Conservation (phyloP, 2,797 vertebrate genomes). For the Chelon labrosus region DNA sequence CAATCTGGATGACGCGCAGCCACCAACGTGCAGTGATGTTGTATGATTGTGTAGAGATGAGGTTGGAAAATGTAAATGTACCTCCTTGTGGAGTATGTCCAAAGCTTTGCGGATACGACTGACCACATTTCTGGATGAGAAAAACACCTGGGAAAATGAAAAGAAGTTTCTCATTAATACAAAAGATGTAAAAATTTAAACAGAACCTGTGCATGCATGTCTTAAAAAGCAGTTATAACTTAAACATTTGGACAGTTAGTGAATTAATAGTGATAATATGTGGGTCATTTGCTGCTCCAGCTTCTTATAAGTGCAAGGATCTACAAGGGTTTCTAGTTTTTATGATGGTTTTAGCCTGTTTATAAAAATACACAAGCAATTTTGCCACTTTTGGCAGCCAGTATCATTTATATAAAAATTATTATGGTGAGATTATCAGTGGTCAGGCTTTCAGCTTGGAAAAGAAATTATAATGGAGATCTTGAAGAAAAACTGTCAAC, state of each 20-base stretch:
- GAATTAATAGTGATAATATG: not conserved
- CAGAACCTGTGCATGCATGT: not conserved
- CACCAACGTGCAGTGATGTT: not conserved
- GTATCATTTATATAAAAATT: too few relatives aligned
- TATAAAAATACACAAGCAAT: not conserved
- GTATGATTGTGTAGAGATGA: not conserved
- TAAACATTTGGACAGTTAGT: not conserved
- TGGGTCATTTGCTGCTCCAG: too few relatives aligned
- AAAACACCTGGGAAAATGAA: slow-evolving; percentile 79
- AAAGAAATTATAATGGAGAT: not conserved
- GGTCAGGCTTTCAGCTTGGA: not conserved
- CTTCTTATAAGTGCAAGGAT: not conserved
- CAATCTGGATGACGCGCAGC: not conserved
- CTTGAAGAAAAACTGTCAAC: not conserved
- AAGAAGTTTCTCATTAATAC: not conserved
- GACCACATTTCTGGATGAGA: slow-evolving; percentile 86
- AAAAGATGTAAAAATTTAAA: not conserved
- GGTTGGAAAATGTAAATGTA: slow-evolving; percentile 50
- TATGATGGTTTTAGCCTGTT: not conserved
- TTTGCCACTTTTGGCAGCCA: too few relatives aligned
- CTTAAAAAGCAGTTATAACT: too few relatives aligned
- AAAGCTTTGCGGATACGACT: slow-evolving; percentile 86
- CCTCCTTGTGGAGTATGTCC: slow-evolving; percentile 91
- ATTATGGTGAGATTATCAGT: not conserved
- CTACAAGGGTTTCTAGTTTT: not conserved